Evolutionary conservation across 2,888 invertebrate genomes (phyloP).

Genomic region (Euplexia lucipara): DNA sequence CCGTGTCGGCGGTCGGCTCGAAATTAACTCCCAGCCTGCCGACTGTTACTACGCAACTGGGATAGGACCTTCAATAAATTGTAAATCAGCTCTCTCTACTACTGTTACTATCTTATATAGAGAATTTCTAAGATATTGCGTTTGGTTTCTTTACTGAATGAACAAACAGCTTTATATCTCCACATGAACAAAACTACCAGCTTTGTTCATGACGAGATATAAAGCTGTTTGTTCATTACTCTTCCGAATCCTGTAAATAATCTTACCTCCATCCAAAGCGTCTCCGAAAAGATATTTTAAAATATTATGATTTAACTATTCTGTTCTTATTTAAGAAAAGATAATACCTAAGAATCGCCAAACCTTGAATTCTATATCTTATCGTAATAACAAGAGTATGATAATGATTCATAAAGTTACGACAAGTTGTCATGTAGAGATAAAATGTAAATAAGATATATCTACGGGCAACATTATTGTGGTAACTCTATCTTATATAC

Average conservation of each 20-base stretch:
- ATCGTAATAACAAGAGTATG: constrained; percentile 47
- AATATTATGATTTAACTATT: constrained; percentile 1
- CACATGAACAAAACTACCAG: not conserved
- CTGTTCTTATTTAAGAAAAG: constrained; percentile 26
- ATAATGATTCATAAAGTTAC: constrained; percentile 47
- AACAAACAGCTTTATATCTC: too few relatives aligned
- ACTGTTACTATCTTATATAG: constrained; percentile 15
- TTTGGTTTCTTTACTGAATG: constrained; percentile 9
- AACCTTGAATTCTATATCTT: constrained; percentile 52
- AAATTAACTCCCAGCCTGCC: constrained; percentile 65
- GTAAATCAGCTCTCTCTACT: constrained; percentile 25
- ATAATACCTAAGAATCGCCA: constrained; percentile 26
- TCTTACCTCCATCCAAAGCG: not conserved
- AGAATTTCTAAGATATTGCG: constrained; percentile 7
- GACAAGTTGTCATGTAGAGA: constrained; percentile 45
- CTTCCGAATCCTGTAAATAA: not conserved
- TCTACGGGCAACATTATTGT: constrained; percentile 34
- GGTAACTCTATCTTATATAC: not conserved
- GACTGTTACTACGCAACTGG: constrained; percentile 47
- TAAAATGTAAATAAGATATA: constrained; percentile 43
- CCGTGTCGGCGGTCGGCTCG: constrained; percentile 59
- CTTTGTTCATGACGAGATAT: constrained; percentile 16
- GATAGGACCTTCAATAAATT: constrained; percentile 49
- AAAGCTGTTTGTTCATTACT: too few relatives aligned
- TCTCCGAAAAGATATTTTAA: not conserved